Base-by-base conservation (phyloP, 2,113 vertebrate species). In the Elaphurus davidianus region DNA sequence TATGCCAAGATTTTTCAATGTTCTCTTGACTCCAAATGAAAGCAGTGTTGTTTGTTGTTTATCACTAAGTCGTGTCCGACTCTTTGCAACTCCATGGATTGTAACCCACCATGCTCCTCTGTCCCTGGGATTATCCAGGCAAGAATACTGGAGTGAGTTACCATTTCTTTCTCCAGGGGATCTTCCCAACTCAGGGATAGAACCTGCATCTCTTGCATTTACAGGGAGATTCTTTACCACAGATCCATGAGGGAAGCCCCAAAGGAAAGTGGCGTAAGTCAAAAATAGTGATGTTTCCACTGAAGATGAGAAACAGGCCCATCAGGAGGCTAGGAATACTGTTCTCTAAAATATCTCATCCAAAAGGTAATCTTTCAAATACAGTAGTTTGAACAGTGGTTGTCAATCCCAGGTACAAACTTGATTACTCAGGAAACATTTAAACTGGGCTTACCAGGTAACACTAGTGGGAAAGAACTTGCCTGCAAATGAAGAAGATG, bases 1-100 rank as follows among this genome's bases (percentile, higher is more conserved):
- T 50, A 55, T 3, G 12, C 6, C 67, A 87, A 64, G 25, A 10
- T 74, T 86, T 90, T 83, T 40, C 40, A 50, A 30, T 55, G 57
- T 47, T 74, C 50, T 23, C 57, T 43, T 60, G 45, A 93, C 57
- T 47, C 6, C 36, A 45, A 88, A 47, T 0, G 21, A 84, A 96
- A 89, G 3, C 28, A 15, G 45, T 27, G 16, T 9, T 76, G 23
- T 43, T 27, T 6, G 12, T 3, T 76, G 36, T 14, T 27, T 76
- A 14, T 14, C 36, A 76, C 36, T 27, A 14, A 76, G 23, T 43
- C 1, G 0, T 76, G 36, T 43, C 0, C 1, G 0, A 4, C 11
- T 43, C 6, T 76, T 14, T 76, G 71, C 23, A 25, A 43, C 11
- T 6, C 71, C 71, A 7, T 2, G 71, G 36, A 43, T 3, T 43